Evolutionary conservation across 2,113 vertebrate genomes (phyloP).

Genomic region (Ellobius talpinus): DNA sequence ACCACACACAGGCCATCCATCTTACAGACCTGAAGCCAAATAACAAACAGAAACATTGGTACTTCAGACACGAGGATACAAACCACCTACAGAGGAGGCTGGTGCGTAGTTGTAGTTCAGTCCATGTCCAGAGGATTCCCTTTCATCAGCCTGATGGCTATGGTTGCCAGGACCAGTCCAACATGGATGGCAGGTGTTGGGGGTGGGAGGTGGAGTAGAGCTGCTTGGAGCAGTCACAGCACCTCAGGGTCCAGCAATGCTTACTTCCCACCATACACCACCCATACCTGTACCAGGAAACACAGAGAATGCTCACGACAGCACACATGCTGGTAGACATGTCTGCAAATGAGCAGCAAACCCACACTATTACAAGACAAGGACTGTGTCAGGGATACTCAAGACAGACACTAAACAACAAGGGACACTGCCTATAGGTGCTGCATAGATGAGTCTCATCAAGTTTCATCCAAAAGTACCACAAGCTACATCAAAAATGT

Average conservation of each 20-base stretch:
- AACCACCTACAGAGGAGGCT: background rate
- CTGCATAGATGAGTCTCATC: background rate
- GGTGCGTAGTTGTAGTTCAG: rapidly evolving
- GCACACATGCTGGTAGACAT: rapidly evolving
- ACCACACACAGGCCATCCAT: background rate
- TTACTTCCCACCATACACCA: background rate
- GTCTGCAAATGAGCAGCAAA: background rate
- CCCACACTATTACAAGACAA: too few relatives aligned
- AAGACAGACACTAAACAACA: background rate
- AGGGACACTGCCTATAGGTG: background rate
- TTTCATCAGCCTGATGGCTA: background rate
- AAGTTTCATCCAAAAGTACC: background rate
- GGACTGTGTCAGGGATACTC: rapidly evolving
- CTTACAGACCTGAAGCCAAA: background rate
- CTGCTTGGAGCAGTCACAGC: too few relatives aligned
- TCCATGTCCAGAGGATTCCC: too few relatives aligned
- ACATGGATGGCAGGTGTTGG: background rate
- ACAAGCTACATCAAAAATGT: background rate
- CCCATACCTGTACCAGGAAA: background rate
- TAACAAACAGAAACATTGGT: background rate
- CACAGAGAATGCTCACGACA: rapidly evolving
- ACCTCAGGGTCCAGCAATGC: background rate
- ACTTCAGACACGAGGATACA: rapidly evolving
- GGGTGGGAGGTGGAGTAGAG: background rate
- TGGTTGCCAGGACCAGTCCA: background rate